phyloP scores from a whole-genome alignment of 2,113 vertebrate genomes.

The Pionites leucogaster region DNA sequence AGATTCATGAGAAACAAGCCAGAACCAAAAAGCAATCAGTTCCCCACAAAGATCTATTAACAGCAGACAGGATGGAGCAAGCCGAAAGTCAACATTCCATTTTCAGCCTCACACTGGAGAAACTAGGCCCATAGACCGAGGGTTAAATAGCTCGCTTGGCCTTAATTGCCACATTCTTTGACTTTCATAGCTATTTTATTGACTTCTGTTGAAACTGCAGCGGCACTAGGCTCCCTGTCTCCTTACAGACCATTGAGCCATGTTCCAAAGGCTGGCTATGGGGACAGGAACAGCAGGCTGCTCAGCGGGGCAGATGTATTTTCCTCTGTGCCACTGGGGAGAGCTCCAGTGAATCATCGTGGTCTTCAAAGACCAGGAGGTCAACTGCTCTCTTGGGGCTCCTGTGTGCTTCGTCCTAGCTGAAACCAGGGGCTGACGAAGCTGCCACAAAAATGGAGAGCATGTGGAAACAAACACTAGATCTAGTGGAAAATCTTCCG shows the following conservation, averaged over 20 bases:
- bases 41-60: neutral
- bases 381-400: neutral
- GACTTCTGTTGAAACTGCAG: neutral
- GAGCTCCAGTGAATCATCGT: neutral
- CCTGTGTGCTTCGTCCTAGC: neutral
- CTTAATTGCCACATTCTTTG: neutral
- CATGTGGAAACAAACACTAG: neutral
- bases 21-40: neutral
- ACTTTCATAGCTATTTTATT: neutral
- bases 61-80: neutral
- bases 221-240: neutral
- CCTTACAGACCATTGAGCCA: neutral
- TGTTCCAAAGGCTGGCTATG: neutral
- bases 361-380: neutral
- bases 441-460: slow-evolving; percentile 47
- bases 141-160: neutral
- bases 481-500: neutral
- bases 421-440: neutral
- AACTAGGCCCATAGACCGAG: neutral
- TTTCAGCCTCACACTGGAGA: neutral
- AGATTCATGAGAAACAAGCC: neutral
- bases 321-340: neutral
- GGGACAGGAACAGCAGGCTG: neutral
- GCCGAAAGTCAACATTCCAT: neutral
- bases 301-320: neutral